Evolutionary conservation across 2,113 vertebrate species (phyloP), one percentile per base, ranked within the genome.

Genomic region (Eurystomus gularis): DNA sequence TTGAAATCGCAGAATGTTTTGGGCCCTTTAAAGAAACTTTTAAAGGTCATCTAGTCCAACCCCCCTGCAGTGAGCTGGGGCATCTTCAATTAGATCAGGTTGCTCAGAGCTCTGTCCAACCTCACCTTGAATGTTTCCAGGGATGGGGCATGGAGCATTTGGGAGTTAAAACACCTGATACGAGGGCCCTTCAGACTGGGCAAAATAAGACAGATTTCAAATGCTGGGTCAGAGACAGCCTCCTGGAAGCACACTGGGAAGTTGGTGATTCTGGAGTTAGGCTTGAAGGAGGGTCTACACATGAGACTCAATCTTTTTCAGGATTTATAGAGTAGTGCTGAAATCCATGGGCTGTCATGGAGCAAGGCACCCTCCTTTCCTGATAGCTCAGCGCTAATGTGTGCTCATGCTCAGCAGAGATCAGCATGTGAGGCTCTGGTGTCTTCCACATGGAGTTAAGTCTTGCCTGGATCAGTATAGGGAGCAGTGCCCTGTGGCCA

Each of bases 241-340:
- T 83, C 4, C 21, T 73, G 23, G 28, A 7, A 66, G 48, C 35
- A 5, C 0, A 0, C 3, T 66, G 55, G 24, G 31, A n/a, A 82
- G 48, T 0, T 82, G 51, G 39, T 71, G 72, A 35, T 58, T 18
- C 19, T 29, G 6, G 26, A 58, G 17, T 54, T 14, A 69, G 35
- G 15, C 4, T 65, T 39, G 61, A 17, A 40, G 57, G 20, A 40
- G 44, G 4, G 33, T 55, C 48, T 82, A 10, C 7, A 4, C 1
- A 2, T 21, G 26, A 49, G 39, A 8, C 12, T 20, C 15, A 68
- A 3, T n/a, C 17, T 66, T n/a, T 26, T n/a, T 15, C 15, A 42
- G 61, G 55, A 13, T 72, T 65, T 76, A 39, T 72, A 46, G 55
- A 52, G 58, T 2, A 1, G 4, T 69, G 33, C 49, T 58, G 76